Evolutionary conservation across 92 coral and sea anemone species (phyloP).

Genomic region (Epizoanthus rinbou): DNA sequence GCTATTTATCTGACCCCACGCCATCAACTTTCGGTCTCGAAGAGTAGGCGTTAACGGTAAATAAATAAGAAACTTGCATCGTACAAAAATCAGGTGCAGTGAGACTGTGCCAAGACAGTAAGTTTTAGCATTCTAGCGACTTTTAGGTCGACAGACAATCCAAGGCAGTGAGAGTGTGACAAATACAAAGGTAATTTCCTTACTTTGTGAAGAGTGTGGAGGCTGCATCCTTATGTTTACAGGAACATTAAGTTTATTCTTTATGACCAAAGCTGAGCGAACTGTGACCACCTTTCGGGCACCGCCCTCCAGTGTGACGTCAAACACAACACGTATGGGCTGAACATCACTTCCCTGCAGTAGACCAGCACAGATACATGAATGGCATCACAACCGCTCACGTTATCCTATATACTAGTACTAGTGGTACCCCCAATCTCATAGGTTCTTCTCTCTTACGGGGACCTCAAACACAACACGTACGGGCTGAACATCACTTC

Average conservation of each 20-base stretch:
- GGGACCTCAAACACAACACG: slow-evolving; percentile 92
- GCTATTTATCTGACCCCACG: too few relatives aligned
- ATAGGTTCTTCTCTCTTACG: neutral
- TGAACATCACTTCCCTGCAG: slow-evolving; percentile 74
- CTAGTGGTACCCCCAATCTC: neutral
- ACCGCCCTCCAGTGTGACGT: slow-evolving; percentile 89
- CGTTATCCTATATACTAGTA: neutral
- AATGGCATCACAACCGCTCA: neutral
- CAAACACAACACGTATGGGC: slow-evolving; percentile 93
- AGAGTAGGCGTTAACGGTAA: too few relatives aligned
- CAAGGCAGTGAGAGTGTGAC: neutral
- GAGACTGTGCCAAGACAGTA: too few relatives aligned
- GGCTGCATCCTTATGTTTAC: slow-evolving; percentile 79
- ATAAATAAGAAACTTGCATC: too few relatives aligned
- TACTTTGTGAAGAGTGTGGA: slow-evolving; percentile 71
- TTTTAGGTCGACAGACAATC: too few relatives aligned
- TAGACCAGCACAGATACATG: neutral
- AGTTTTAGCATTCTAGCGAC: too few relatives aligned
- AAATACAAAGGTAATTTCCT: neutral
- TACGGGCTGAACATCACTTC: slow-evolving; percentile 73
- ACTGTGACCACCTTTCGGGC: slow-evolving; percentile 97
- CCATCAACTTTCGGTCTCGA: too few relatives aligned
- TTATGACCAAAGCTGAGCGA: slow-evolving; percentile 83
- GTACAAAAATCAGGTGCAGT: too few relatives aligned
- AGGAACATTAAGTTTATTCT: slow-evolving; percentile 87